phyloP scores from a whole-genome alignment of 2,797 vertebrate species.

The Aselliscus stoliczkanus region DNA sequence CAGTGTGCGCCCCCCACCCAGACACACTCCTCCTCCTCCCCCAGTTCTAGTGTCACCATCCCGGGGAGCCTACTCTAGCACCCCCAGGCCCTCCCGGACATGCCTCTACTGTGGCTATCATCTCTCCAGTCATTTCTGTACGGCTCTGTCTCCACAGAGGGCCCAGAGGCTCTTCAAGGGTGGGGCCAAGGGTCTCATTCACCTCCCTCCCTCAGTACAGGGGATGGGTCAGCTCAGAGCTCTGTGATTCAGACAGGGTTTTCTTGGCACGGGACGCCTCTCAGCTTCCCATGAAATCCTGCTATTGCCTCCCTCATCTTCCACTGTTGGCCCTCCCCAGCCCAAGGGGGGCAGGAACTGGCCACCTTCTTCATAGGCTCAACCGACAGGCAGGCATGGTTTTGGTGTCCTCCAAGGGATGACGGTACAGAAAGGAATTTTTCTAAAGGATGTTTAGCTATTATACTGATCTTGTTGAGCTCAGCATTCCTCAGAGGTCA shows the following conservation, averaged over 20 bases:
- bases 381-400: rapidly evolving
- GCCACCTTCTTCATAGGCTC: neutral
- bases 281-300: neutral
- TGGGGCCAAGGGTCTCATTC: neutral
- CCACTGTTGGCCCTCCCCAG: neutral
- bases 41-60: neutral
- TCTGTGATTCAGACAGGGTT: neutral
- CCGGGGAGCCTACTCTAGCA: neutral
- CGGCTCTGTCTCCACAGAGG: neutral
- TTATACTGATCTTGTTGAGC: rapidly evolving
- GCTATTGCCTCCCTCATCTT: neutral
- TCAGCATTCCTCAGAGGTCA: neutral
- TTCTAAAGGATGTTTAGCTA: neutral
- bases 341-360: neutral
- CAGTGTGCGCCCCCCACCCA: neutral
- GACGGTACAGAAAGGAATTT: rapidly evolving
- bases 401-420: neutral
- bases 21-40: neutral
- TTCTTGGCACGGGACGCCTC: neutral
- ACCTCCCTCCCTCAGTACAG: no score
- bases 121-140: neutral
- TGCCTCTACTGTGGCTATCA: neutral
- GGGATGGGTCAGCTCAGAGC: neutral
- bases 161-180: neutral
- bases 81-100: neutral